phyloP scores from a whole-genome alignment of 2,888 invertebrate genomes.

The Nudaria mundana region DNA sequence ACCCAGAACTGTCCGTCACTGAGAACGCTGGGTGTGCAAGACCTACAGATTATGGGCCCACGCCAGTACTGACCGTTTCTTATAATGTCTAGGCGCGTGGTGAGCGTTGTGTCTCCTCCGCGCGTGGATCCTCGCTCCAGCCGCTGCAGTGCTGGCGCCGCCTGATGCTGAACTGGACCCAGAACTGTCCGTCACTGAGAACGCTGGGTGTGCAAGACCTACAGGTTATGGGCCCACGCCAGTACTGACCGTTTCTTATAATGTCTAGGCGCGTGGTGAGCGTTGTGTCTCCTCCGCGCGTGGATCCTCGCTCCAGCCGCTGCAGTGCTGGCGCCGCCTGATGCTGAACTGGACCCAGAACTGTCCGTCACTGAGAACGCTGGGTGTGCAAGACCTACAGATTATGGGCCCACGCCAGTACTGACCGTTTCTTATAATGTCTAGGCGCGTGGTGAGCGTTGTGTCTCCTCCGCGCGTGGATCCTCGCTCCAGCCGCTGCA shows the following conservation, averaged over 20 bases:
- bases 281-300: constrained; percentile 46
- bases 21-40: constrained; percentile 92
- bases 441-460: constrained; percentile 58
- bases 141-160: constrained; percentile 31
- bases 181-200: constrained; percentile 95
- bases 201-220: too few species aligned
- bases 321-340: constrained; percentile 44
- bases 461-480: constrained; percentile 46
- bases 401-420: neutral
- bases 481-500: constrained; percentile 27
- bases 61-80: constrained; percentile 54
- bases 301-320: constrained; percentile 32
- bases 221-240: too few species aligned
- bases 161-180: constrained; percentile 86
- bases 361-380: constrained; percentile 95
- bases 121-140: constrained; percentile 37
- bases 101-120: constrained; percentile 50
- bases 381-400: too few species aligned
- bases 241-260: constrained; percentile 70
- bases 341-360: constrained; percentile 89
- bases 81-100: constrained; percentile 68
- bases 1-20: constrained; percentile 95
- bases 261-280: constrained; percentile 61
- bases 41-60: too few species aligned
- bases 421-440: constrained; percentile 71